Base-by-base conservation (phyloP, 1,140 invertebrate genomes). In the Aleiodes sp. region DNA sequence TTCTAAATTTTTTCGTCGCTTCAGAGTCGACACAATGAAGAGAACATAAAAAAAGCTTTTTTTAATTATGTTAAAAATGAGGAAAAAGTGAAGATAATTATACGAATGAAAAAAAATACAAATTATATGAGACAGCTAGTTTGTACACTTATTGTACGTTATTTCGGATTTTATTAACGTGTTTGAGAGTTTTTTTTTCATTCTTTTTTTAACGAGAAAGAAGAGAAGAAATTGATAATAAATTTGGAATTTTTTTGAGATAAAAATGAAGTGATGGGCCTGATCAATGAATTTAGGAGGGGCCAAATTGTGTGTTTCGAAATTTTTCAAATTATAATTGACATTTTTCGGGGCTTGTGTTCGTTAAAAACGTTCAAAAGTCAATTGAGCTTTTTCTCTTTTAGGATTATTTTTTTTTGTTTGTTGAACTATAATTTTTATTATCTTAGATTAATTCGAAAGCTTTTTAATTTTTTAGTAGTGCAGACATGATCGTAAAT, bases 1-100 rank as follows among this genome's bases (percentile, higher is more conserved):
- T 75, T 65, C 14, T 69, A 74, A 73, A 73, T 78, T 79, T 80
- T 68, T 70, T 31, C 68, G 74, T 78, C 66, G 74, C 73, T 76
- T 61, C 37, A 75, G n/a, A 43, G 63, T 41, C 62, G 67, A 41
- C 63, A 16, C 29, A 52, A 46, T 39, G 43, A 66, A 43, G n/a
- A n/a, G n/a, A n/a, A n/a, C n/a, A n/a, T n/a, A 59, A 28, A 67
- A 29, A 67, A 12, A n/a, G 37, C 26, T 21, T 52, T 52, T 52
- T 52, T 24, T 52, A 52, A 24, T 52, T 52, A 24, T 24, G 46
- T 52, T 52, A 21, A 52, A 41, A 41, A 4, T 35, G 62, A 64
- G 31, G 61, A 68, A 57, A 70, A 14, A 28, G 24, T 71, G 28
- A 46, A 46, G 16, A 21, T 35, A 37, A 61, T 64, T 39, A 29